phyloP scores from a whole-genome alignment of 2,797 vertebrate species.

The Loriculus beryllinus region DNA sequence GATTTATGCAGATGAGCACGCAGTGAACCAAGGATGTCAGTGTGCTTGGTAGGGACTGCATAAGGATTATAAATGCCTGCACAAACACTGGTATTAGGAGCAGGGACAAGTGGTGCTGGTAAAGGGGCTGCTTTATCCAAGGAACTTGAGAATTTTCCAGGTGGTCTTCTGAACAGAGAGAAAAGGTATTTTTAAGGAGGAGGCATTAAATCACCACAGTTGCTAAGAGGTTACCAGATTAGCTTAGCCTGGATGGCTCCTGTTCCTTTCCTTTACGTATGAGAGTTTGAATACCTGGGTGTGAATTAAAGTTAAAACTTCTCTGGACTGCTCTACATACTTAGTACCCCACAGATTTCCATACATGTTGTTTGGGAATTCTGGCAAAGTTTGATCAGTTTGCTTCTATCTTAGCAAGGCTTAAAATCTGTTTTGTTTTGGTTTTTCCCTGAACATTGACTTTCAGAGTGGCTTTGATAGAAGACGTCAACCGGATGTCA shows the following conservation, averaged over 20 bases:
- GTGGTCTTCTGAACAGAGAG: background rate
- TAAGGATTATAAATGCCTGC: background rate
- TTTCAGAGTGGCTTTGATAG: conserved; percentile 89
- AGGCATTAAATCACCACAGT: background rate
- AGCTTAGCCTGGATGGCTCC: background rate
- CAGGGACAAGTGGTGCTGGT: background rate
- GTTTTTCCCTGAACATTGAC: background rate
- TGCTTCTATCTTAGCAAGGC: background rate
- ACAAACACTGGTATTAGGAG: background rate
- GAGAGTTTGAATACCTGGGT: background rate
- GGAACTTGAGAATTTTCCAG: background rate
- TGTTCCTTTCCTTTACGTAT: background rate
- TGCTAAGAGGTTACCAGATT: background rate
- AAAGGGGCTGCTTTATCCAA: background rate
- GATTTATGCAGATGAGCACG: background rate
- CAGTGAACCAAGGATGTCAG: background rate
- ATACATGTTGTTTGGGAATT: background rate
- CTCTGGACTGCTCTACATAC: background rate
- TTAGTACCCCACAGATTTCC: background rate
- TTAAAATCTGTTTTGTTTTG: background rate
- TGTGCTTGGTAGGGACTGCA: background rate
- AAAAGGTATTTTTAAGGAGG: background rate
- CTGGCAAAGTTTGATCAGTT: background rate
- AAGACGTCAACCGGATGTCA: conserved; percentile 95
- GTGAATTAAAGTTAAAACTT: background rate